These are phyloP conservation scores for Dendrolimus pini DNA, from an alignment of 2,888 invertebrate species.

Conservation along the genomic window DNA sequence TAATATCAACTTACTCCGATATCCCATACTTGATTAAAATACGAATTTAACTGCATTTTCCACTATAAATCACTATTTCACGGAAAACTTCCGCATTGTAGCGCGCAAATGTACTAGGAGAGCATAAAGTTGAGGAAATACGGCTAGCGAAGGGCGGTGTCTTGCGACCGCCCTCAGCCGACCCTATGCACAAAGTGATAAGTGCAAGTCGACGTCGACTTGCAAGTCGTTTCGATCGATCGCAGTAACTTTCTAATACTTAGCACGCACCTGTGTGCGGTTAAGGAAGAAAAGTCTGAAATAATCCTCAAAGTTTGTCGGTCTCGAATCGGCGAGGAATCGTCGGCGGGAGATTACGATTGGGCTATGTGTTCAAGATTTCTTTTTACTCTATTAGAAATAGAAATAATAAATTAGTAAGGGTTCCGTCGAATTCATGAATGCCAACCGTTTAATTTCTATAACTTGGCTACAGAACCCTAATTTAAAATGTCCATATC, in stretches of 20 bases:
- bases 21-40: slow-evolving; percentile 42
- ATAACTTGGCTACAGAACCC: too few species aligned
- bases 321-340: too few species aligned
- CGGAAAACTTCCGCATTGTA: slow-evolving; percentile 2
- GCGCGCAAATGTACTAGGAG: slow-evolving; percentile 28
- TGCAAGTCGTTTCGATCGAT: slow-evolving; percentile 48
- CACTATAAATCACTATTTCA: slow-evolving; percentile 6
- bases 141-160: slow-evolving; percentile 23
- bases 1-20: slow-evolving; percentile 33
- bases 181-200: slow-evolving; percentile 59
- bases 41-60: slow-evolving; percentile 34
- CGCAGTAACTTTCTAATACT: slow-evolving; percentile 43
- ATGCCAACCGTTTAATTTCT: too few species aligned
- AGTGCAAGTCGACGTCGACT: slow-evolving; percentile 48
- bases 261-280: slow-evolving; percentile 18
- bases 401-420: too few species aligned
- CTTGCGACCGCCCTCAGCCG: slow-evolving; percentile 42
- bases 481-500: too few species aligned
- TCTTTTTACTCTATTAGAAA: too few species aligned
- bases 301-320: too few species aligned
- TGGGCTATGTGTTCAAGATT: too few species aligned
- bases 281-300: slow-evolving; percentile 15
- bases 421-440: too few species aligned
- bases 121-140: slow-evolving; percentile 12
- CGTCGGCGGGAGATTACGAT: too few species aligned